Percentiles rank a stretch among this genome's conserved stretches.
Conservation (phyloP, 2,888 invertebrate species). For the Rapana venosa region DNA sequence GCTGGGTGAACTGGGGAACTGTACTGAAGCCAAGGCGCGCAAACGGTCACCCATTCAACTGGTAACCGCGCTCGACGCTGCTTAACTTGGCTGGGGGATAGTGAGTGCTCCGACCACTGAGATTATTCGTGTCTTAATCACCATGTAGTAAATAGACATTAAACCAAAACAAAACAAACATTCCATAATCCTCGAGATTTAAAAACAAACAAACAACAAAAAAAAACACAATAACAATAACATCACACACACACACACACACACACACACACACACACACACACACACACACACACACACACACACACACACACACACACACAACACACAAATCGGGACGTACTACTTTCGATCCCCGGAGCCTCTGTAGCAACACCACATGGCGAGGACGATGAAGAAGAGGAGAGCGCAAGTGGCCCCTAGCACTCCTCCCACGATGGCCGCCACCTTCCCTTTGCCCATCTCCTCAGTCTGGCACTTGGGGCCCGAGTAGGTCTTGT, state of each 20-base stretch:
- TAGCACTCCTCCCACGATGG: slow-evolving; percentile 40
- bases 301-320: background rate
- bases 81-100: no score
- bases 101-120: no score
- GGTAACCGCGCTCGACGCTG: no score
- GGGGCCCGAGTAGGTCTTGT: slow-evolving; percentile 26
- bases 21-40: no score
- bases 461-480: slow-evolving; percentile 29
- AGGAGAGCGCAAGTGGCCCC: slow-evolving; percentile 33
- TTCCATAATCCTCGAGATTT: no score
- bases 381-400: slow-evolving; percentile 30
- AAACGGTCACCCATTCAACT: no score
- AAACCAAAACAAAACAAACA: no score
- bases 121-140: no score
- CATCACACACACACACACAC: slow-evolving; percentile 12
- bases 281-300: background rate
- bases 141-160: no score
- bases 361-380: slow-evolving; percentile 29
- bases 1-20: no score
- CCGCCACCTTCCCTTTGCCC: slow-evolving; percentile 26
- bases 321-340: background rate
- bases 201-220: no score
- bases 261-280: slow-evolving; percentile 19
- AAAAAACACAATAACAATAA: no score
- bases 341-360: slow-evolving; percentile 26